phyloP scores from a whole-genome alignment of 1,140 invertebrate species.

The Mizuhopecten yessoensis region DNA sequence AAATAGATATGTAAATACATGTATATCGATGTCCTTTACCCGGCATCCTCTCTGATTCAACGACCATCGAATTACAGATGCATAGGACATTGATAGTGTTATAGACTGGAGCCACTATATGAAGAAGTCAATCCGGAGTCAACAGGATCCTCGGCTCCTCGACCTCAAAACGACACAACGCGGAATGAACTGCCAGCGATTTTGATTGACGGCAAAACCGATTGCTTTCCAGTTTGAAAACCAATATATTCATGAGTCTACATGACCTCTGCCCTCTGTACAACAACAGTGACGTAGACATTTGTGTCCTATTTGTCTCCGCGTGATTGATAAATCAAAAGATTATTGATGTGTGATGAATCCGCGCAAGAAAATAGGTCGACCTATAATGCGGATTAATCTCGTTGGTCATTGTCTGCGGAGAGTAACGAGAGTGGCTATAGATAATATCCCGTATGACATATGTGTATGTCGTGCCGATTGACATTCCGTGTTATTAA shows the following conservation, averaged over 20 bases:
- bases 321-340: conserved; percentile 35
- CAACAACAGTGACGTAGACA: background rate
- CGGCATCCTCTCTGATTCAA: background rate
- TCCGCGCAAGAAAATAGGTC: conserved; percentile 24
- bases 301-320: background rate
- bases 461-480: too few species aligned
- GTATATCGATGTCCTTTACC: background rate
- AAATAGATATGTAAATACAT: too few species aligned
- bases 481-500: too few species aligned
- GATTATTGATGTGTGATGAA: background rate
- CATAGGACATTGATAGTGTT: conserved; percentile 1
- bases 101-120: background rate
- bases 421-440: too few species aligned
- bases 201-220: background rate
- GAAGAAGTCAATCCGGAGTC: conserved; percentile 6
- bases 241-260: conserved; percentile 4
- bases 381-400: conserved; percentile 12
- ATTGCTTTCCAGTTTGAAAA: conserved; percentile 27
- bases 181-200: background rate
- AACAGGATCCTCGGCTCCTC: background rate
- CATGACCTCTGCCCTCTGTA: background rate
- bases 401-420: too few species aligned
- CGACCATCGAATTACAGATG: background rate
- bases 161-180: background rate
- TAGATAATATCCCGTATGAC: too few species aligned